Evolutionary conservation across 2,888 invertebrate species (phyloP).

Genomic region (Omphaloscelis lunosa): DNA sequence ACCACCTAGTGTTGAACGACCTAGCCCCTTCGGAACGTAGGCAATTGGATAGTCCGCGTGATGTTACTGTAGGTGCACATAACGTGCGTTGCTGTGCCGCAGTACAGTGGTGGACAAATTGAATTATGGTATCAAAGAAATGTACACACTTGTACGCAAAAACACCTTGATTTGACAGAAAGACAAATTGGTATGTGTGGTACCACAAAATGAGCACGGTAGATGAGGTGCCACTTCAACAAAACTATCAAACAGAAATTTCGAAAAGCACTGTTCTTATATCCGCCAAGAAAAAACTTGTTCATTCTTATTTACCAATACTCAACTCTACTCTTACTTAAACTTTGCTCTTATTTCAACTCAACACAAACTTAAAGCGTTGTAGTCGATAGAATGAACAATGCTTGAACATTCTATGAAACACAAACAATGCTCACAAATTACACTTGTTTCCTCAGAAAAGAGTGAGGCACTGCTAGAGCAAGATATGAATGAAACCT

Average conservation of each 20-base stretch:
- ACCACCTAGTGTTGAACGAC: slow-evolving; percentile 68
- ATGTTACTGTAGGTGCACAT: slow-evolving; percentile 58
- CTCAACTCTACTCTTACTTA: not conserved
- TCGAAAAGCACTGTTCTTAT: not conserved
- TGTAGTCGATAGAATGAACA: not conserved
- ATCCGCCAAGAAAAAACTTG: not conserved
- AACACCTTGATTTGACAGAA: not conserved
- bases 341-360: not conserved
- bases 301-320: not conserved
- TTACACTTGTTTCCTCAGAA: not conserved
- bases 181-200: not conserved
- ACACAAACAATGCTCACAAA: not conserved
- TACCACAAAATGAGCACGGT: not conserved
- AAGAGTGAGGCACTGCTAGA: not conserved
- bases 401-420: not conserved
- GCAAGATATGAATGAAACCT: not conserved
- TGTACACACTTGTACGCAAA: slow-evolving; percentile 44
- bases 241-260: not conserved
- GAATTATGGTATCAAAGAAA: slow-evolving; percentile 51
- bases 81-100: slow-evolving; percentile 41
- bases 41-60: slow-evolving; percentile 59
- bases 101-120: slow-evolving; percentile 40
- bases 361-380: not conserved
- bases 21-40: slow-evolving; percentile 67
- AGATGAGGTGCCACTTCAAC: not conserved